These are phyloP conservation scores for Amaurobius ferox DNA, from an alignment of 2,888 invertebrate species.

Conservation along the genomic window DNA sequence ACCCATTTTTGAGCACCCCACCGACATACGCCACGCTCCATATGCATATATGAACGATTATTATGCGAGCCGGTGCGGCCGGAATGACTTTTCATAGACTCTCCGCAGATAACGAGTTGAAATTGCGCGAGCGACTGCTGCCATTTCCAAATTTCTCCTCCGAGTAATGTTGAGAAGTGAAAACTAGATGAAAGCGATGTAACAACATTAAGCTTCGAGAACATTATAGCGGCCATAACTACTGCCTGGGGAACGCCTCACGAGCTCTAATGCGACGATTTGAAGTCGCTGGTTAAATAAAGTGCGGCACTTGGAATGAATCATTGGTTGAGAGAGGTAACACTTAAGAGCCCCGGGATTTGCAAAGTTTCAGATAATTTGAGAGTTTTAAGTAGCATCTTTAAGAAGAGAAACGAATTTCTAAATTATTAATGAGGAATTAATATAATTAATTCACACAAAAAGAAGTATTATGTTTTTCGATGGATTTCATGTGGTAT, in stretches of 20 bases:
- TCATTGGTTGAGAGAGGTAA: conserved; percentile 13
- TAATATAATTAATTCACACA: not conserved
- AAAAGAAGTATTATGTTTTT: not conserved
- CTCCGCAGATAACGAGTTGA: conserved; percentile 46
- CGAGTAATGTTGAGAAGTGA: conserved; percentile 29
- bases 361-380: conserved; percentile 18
- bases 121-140: conserved; percentile 18
- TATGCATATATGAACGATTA: conserved; percentile 66
- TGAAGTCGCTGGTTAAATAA: conserved; percentile 8
- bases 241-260: not conserved
- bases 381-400: not conserved
- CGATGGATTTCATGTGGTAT: not conserved
- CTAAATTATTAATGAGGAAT: not conserved
- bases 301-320: not conserved
- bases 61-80: conserved; percentile 36
- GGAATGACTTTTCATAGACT: conserved; percentile 48
- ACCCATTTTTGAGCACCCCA: conserved; percentile 39
- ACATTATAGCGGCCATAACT: not conserved
- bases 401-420: not conserved
- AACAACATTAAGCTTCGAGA: conserved; percentile 6
- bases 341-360: not conserved
- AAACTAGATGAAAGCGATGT: conserved; percentile 45
- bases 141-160: conserved; percentile 20
- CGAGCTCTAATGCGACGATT: not conserved
- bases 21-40: conserved; percentile 29